Evolutionary conservation across 2,888 invertebrate species (phyloP), one percentile per base, ranked within the genome.

Genomic region (Tinea pellionella): DNA sequence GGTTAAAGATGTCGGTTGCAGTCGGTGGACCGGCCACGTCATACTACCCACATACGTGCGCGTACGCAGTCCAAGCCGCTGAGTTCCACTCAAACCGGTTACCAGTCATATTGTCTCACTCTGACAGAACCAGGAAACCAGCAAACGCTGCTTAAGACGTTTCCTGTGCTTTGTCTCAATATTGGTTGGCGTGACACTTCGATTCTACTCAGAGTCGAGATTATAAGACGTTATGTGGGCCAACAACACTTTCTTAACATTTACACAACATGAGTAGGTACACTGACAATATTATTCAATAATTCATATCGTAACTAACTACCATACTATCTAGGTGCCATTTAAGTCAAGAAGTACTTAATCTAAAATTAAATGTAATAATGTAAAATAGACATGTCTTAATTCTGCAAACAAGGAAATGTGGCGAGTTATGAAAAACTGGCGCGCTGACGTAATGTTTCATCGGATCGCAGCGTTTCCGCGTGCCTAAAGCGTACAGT

Each of bases 381-480:
- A 47, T 9, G n/a, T 47, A 6, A 16, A 15, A 47, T 47, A 47
- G 13, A 47, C 47, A 16, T 15, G 47, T 47, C 47, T 47, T 47
- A 47, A 47, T 71, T 72, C 67, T 72, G 72, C 77, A 78, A 81
- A 82, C 76, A 79, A 82, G 83, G 83, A 84, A 84, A 81, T 80
- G 81, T 79, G 75, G 74, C 72, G n/a, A 80, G 78, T 80, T 82
- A 83, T 80, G 82, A 82, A 83, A 82, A 84, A 84, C 80, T 78
- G 73, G 80, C 80, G 77, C 81, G 78, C 77, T 84, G 84, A 84
- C 84, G 85, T 81, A 83, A 85, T 81, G 70, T 70, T 69, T 67
- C 73, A 69, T 72, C 69, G 73, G 70, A 71, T 69, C 73, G 47
- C 32, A 77, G 73, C 73, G 78, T 79, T 84, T 85, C 85, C 84